Evolutionary conservation across 2,888 invertebrate species (phyloP).

Genomic region (Melieria omissa): DNA sequence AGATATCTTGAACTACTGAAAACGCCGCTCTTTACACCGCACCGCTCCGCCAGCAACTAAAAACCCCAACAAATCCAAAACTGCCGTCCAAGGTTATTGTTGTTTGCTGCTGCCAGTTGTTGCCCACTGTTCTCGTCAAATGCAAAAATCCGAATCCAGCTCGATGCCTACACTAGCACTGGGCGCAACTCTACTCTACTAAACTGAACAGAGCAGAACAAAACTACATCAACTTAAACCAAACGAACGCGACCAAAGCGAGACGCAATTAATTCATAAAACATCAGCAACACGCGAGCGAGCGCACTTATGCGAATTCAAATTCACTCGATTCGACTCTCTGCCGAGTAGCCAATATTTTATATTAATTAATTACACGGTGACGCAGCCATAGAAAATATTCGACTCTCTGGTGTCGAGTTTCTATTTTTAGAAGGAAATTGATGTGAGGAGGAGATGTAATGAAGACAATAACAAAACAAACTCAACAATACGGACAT

Average conservation of each 20-base stretch:
- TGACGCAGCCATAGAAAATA: constrained; percentile 44
- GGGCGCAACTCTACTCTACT: not conserved
- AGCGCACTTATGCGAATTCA: not conserved
- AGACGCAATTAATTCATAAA: not conserved
- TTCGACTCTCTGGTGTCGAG: not conserved
- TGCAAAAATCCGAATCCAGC: not conserved
- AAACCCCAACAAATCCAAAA: too few species aligned
- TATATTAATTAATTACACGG: constrained; percentile 45
- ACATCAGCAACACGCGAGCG: too few species aligned
- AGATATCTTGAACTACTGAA: too few species aligned
- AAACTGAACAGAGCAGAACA: too few species aligned
- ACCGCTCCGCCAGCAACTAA: too few species aligned
- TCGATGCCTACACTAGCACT: not conserved
- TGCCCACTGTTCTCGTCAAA: not conserved
- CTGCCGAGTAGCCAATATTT: constrained; percentile 3
- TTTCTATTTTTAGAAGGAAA: constrained; percentile 9
- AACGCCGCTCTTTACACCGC: too few species aligned
- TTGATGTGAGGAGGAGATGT: not conserved
- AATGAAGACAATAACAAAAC: constrained; percentile 14
- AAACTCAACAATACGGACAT: too few species aligned
- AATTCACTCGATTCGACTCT: not conserved
- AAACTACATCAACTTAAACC: not conserved
- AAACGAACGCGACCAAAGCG: not conserved
- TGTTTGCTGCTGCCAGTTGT: too few species aligned
- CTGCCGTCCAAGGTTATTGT: too few species aligned